A percentile compares a stretch with the other conserved stretches of the same genome.
phyloP scores from a whole-genome alignment of 2,888 invertebrate species.

The Andrena haemorrhoa region DNA sequence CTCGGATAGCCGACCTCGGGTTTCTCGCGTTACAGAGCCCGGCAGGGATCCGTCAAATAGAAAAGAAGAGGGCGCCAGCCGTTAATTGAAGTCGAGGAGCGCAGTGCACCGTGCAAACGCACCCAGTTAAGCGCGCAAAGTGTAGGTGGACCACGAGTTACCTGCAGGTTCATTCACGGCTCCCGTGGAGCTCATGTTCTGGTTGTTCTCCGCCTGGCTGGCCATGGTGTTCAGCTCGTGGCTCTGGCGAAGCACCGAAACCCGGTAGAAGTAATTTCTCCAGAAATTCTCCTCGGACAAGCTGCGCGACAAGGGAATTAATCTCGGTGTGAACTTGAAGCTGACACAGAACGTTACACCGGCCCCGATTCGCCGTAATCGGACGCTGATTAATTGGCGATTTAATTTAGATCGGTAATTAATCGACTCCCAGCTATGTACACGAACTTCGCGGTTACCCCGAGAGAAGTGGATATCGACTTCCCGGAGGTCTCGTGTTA shows the following conservation, averaged over 20 bases:
- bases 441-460: neutral
- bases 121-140: constrained; percentile 24
- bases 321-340: constrained; percentile 17
- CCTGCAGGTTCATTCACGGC: constrained; percentile 88
- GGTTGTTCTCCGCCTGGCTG: constrained; percentile 80
- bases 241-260: constrained; percentile 98
- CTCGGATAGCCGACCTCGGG: neutral
- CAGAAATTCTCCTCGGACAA: constrained; percentile 99
- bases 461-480: neutral
- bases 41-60: no score
- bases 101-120: constrained; percentile 21
- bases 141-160: constrained; percentile 76
- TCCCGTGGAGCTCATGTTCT: constrained; percentile 80
- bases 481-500: no score
- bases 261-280: constrained; percentile 99
- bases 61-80: constrained; percentile 14
- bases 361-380: constrained; percentile 20
- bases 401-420: constrained; percentile 45
- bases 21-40: neutral
- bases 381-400: constrained; percentile 26
- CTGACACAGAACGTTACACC: neutral
- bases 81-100: constrained; percentile 8
- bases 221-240: constrained; percentile 92
- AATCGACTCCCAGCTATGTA: constrained; percentile 14
- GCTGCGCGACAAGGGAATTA: constrained; percentile 85